These are phyloP conservation scores for Lagopus muta DNA, from an alignment of 2,113 vertebrate species.

Conservation along the genomic window DNA sequence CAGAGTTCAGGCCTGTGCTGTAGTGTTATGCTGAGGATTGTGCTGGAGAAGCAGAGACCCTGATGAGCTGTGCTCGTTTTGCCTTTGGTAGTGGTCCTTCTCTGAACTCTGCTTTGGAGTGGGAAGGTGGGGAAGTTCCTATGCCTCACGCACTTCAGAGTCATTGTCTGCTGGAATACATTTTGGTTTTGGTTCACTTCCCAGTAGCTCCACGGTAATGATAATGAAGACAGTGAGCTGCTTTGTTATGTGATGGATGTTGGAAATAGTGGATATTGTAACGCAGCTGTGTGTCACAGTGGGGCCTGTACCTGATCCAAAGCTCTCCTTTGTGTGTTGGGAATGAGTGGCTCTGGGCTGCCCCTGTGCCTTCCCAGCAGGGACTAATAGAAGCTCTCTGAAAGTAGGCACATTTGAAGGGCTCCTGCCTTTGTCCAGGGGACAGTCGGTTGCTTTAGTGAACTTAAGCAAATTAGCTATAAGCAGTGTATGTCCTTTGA, in stretches of 20 bases:
- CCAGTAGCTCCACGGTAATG: not conserved
- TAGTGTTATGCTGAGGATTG: not conserved
- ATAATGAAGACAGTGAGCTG: not conserved
- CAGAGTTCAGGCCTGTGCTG: not conserved
- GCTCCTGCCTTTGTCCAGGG: not conserved
- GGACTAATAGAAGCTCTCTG: not conserved
- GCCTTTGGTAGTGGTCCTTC: not conserved
- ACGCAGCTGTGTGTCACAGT: not conserved
- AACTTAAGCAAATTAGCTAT: not conserved
- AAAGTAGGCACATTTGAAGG: not conserved
- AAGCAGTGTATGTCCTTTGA: not conserved
- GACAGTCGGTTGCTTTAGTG: not conserved
- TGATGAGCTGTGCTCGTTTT: not conserved
- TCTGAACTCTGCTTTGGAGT: not conserved
- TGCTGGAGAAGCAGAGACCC: not conserved
- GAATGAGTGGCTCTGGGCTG: not conserved
- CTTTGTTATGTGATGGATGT: not conserved
- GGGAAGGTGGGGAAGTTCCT: not conserved
- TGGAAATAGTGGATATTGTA: not conserved
- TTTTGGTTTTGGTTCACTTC: not conserved
- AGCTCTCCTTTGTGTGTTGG: not conserved
- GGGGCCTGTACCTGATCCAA: not conserved
- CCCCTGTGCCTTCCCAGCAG: rapidly evolving
- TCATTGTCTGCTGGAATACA: rapidly evolving
- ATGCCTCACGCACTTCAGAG: not conserved